Conservation (phyloP, 2,797 vertebrate genomes). For the Pogoniulus pusillus region DNA sequence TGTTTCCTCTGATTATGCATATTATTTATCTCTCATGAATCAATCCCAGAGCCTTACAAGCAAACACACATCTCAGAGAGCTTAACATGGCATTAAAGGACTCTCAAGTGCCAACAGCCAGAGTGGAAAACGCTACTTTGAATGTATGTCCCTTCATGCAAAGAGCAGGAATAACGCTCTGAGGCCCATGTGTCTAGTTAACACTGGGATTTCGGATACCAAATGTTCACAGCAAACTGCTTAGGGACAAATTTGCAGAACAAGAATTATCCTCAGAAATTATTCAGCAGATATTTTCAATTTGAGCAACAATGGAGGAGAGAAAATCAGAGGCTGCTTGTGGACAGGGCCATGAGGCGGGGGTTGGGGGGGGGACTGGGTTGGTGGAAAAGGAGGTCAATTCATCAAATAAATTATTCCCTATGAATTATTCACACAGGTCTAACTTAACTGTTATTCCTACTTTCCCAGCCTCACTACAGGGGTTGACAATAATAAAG, state of each 20-base stretch:
- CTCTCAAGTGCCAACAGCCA: not conserved
- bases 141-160: not conserved
- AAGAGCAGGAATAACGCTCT: not conserved
- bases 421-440: slow-evolving; percentile 56
- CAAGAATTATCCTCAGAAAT: slow-evolving; percentile 61
- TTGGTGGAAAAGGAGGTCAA: not conserved
- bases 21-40: not conserved
- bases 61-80: not conserved
- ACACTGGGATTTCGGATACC: slow-evolving; percentile 28
- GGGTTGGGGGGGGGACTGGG: not conserved
- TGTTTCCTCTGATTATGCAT: not conserved
- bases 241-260: slow-evolving; percentile 53
- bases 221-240: slow-evolving; percentile 31
- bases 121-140: slow-evolving; percentile 9
- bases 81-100: not conserved
- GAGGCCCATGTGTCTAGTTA: slow-evolving; percentile 3
- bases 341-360: slow-evolving; percentile 15
- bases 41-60: not conserved
- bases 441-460: slow-evolving; percentile 63
- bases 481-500: slow-evolving; percentile 56
- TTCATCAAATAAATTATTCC: slow-evolving; percentile 68
- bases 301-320: slow-evolving; percentile 24
- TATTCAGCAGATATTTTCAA: slow-evolving; percentile 66
- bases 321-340: slow-evolving; percentile 53
- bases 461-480: slow-evolving; percentile 40